phyloP scores from a whole-genome alignment of 2,888 invertebrate genomes.

The Thelaira solivaga region DNA sequence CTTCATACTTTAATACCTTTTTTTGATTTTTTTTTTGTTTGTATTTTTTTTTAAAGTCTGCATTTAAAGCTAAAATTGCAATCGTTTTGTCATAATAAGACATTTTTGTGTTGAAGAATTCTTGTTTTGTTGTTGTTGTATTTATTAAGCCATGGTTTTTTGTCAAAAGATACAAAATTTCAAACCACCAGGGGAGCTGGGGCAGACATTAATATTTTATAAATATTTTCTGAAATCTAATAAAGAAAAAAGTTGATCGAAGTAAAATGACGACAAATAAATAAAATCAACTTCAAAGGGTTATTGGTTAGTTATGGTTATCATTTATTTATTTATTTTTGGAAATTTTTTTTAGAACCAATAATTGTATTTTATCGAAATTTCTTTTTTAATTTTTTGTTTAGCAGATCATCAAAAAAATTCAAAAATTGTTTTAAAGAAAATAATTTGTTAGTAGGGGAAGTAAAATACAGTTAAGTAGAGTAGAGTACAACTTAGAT shows the following conservation, averaged over 20 bases:
- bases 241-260: constrained; percentile 35
- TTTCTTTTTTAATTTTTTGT: too few species aligned
- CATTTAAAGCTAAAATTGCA: constrained; percentile 60
- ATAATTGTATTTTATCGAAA: not conserved
- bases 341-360: not conserved
- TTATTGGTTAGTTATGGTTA: constrained; percentile 10
- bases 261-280: constrained; percentile 5
- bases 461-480: too few species aligned
- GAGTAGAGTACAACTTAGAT: too few species aligned
- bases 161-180: constrained; percentile 48
- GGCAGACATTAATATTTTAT: constrained; percentile 56
- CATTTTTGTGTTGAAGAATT: constrained; percentile 67
- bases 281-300: constrained; percentile 25
- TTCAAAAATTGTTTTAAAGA: too few species aligned
- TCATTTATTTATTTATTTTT: constrained; percentile 6
- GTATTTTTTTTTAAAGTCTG: constrained; percentile 18
- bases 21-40: not conserved
- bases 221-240: constrained; percentile 57
- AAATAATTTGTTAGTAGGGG: too few species aligned
- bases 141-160: constrained; percentile 13
- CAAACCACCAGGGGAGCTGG: constrained; percentile 58
- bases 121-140: not conserved
- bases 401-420: too few species aligned
- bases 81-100: constrained; percentile 75
- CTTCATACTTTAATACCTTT: constrained; percentile 55